Conservation (phyloP, 1,140 invertebrate species). For the Drosophila navojoa region DNA sequence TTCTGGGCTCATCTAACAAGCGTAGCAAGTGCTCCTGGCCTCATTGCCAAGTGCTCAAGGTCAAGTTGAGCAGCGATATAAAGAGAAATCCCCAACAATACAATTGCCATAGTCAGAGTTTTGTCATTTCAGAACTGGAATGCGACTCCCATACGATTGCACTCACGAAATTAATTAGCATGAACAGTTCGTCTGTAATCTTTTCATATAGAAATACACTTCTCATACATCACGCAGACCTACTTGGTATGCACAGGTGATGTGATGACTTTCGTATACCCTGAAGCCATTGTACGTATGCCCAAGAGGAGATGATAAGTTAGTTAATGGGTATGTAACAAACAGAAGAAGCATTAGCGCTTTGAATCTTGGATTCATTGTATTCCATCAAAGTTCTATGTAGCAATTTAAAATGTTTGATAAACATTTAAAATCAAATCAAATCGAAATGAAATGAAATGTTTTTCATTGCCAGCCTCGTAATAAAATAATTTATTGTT, state of each 20-base stretch:
- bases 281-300: too few species aligned
- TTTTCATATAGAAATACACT: too few species aligned
- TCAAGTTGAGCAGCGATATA: conserved; percentile 23
- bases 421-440: too few species aligned
- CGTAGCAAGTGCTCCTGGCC: conserved; percentile 44
- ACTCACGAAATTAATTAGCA: conserved; percentile 19
- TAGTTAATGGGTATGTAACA: background rate
- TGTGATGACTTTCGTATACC: too few species aligned
- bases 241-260: background rate
- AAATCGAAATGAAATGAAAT: too few species aligned
- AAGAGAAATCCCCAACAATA: conserved; percentile 4
- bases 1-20: conserved; percentile 40
- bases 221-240: too few species aligned
- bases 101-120: conserved; percentile 5
- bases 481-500: too few species aligned
- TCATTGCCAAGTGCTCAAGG: conserved; percentile 70
- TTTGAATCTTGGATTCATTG: too few species aligned
- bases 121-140: conserved; percentile 37
- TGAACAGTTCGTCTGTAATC: too few species aligned
- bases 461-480: too few species aligned
- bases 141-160: conserved; percentile 10
- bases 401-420: too few species aligned
- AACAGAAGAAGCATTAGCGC: background rate
- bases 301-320: background rate
- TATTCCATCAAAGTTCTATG: too few species aligned